Evolutionary conservation across 2,113 vertebrate genomes (phyloP).

Genomic region (Rhinopomastus cyanomelas): DNA sequence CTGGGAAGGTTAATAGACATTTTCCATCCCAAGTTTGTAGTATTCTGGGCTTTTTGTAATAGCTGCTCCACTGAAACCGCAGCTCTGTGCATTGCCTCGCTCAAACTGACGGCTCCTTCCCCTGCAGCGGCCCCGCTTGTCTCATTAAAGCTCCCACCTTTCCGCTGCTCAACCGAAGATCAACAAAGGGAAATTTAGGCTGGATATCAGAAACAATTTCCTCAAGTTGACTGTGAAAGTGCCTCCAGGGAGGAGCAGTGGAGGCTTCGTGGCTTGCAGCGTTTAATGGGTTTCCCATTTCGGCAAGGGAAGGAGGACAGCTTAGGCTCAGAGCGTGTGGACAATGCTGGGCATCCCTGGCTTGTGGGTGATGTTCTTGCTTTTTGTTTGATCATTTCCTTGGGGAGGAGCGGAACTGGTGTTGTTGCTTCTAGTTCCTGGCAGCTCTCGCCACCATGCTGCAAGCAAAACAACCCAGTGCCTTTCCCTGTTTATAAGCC

Average conservation of each 20-base stretch:
- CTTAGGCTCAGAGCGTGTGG: rapidly evolving
- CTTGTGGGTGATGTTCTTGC: not conserved
- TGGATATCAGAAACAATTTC: constrained; percentile 58
- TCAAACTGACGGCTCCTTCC: constrained; percentile 61
- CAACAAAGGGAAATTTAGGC: constrained; percentile 58
- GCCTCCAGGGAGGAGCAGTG: not conserved
- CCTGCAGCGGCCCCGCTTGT: constrained; percentile 37
- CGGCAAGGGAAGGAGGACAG: constrained; percentile 3
- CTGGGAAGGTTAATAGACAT: constrained; percentile 42
- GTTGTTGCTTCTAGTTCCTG: not conserved
- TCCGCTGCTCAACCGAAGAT: constrained; percentile 56
- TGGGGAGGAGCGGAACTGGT: not conserved
- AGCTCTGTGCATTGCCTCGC: constrained; percentile 46
- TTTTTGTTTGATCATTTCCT: not conserved
- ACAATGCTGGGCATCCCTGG: not conserved
- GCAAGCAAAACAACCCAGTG: not conserved
- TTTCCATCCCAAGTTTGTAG: constrained; percentile 51
- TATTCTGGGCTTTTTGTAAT: constrained; percentile 8
- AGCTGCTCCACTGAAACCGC: constrained; percentile 16
- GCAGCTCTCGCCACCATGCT: rapidly evolving
- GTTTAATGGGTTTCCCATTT: constrained; percentile 58
- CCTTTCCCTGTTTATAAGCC: not conserved
- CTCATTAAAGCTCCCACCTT: constrained; percentile 68
- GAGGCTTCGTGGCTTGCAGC: not conserved
- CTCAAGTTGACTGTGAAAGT: constrained; percentile 46